phyloP scores from a whole-genome alignment of 1,140 invertebrate species.

The Trichonephila clavata region DNA sequence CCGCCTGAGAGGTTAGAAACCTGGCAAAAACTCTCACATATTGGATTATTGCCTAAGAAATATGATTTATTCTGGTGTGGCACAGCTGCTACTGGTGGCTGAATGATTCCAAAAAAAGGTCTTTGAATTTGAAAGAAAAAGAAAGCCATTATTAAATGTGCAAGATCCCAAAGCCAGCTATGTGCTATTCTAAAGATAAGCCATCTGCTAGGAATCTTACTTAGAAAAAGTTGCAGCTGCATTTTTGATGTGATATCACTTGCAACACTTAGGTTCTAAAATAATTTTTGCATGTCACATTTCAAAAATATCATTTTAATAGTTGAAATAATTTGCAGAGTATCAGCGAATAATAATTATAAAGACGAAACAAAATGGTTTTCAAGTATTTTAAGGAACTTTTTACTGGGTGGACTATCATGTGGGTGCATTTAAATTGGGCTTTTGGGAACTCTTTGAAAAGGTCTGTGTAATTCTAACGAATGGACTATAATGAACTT shows the following conservation, averaged over 20 bases:
- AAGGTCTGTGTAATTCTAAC: neutral
- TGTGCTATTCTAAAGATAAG: neutral
- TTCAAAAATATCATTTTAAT: slow-evolving; percentile 30
- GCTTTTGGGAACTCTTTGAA: slow-evolving; percentile 45
- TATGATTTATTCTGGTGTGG: slow-evolving; percentile 28
- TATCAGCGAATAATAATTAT: neutral
- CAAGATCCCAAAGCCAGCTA: neutral
- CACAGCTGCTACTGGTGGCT: slow-evolving; percentile 44
- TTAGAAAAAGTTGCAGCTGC: neutral
- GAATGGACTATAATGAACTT: slow-evolving; percentile 66
- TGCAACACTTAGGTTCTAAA: neutral
- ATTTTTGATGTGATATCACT: slow-evolving; percentile 7
- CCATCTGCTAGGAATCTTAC: neutral
- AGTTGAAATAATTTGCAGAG: neutral
- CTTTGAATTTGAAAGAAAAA: slow-evolving; percentile 24
- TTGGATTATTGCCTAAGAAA: slow-evolving; percentile 63
- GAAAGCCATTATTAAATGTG: neutral
- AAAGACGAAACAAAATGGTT: neutral
- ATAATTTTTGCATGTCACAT: slow-evolving; percentile 56
- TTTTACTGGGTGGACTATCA: slow-evolving; percentile 39
- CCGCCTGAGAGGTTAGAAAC: slow-evolving; percentile 72
- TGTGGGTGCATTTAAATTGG: slow-evolving; percentile 4
- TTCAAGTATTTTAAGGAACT: neutral
- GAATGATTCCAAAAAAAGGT: neutral
- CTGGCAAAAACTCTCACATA: slow-evolving; percentile 60